Conservation (phyloP, 2,888 invertebrate genomes). For the Caenorhabditis becei region DNA sequence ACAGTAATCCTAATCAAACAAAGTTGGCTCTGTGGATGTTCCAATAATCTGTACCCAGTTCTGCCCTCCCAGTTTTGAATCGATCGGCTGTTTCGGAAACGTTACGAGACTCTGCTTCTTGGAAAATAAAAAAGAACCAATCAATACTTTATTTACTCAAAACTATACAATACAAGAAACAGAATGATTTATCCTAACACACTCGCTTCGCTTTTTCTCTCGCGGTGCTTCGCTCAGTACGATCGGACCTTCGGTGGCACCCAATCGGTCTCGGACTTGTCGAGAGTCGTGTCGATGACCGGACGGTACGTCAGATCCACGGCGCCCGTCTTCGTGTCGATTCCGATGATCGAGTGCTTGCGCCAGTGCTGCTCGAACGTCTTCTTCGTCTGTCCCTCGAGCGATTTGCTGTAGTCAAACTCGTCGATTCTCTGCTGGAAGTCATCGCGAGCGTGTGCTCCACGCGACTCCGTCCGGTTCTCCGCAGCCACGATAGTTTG, state of each 20-base stretch:
- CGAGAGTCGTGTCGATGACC: conserved; percentile 94
- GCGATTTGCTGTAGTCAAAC: conserved; percentile 92
- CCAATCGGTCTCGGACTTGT: conserved; percentile 89
- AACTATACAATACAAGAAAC: no score
- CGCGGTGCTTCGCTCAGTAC: no score
- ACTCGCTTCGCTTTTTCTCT: no score
- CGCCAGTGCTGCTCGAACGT: conserved; percentile 94
- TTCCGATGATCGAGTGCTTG: conserved; percentile 92
- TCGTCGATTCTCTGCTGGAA: conserved; percentile 93
- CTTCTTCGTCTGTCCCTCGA: conserved; percentile 88
- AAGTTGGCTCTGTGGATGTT: no score
- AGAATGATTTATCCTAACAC: no score
- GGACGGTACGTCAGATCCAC: conserved; percentile 90
- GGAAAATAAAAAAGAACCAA: no score
- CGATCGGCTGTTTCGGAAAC: no score
- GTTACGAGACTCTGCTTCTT: no score
- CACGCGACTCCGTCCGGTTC: conserved; percentile 95
- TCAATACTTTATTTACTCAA: no score
- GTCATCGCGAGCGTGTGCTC: conserved; percentile 99
- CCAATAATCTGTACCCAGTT: no score
- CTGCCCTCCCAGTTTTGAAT: no score
- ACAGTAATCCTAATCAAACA: no score
- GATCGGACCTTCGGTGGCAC: conserved; percentile 95
- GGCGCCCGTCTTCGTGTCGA: conserved; percentile 87
- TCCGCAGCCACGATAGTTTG: conserved; percentile 89